phyloP scores from a whole-genome alignment of 2,797 vertebrate species.

The Xiphophorus birchmanni region DNA sequence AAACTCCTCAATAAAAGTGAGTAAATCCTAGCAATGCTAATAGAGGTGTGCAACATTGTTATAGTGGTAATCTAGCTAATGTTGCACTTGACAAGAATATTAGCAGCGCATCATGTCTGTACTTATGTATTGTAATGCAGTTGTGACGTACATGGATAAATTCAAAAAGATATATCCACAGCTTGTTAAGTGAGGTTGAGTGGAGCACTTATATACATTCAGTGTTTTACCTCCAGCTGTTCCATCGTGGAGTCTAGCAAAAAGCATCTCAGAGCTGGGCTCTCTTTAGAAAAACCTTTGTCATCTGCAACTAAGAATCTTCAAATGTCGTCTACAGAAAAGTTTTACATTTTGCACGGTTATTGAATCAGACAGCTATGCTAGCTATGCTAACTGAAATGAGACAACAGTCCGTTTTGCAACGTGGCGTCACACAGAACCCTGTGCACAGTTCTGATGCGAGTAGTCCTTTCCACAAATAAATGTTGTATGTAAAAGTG shows the following conservation, averaged over 20 bases:
- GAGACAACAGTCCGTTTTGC: not conserved
- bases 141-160: not conserved
- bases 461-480: not conserved
- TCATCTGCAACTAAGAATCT: not conserved
- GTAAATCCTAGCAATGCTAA: not conserved
- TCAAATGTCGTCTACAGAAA: not conserved
- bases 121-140: not conserved
- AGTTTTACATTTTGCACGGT: not conserved
- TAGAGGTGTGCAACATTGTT: not conserved
- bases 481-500: not conserved
- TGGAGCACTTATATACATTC: not conserved
- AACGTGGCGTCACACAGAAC: too few relatives aligned
- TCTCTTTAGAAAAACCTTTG: not conserved
- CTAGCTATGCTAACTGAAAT: not conserved
- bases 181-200: not conserved
- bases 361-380: not conserved
- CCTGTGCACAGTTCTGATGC: not conserved
- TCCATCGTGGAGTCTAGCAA: not conserved
- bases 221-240: not conserved
- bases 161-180: not conserved
- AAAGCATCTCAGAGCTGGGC: not conserved
- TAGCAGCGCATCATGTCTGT: not conserved
- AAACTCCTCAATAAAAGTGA: not conserved
- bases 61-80: not conserved
- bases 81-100: not conserved